Conservation (phyloP, 2,797 vertebrate species). For the Hirundo rustica region DNA sequence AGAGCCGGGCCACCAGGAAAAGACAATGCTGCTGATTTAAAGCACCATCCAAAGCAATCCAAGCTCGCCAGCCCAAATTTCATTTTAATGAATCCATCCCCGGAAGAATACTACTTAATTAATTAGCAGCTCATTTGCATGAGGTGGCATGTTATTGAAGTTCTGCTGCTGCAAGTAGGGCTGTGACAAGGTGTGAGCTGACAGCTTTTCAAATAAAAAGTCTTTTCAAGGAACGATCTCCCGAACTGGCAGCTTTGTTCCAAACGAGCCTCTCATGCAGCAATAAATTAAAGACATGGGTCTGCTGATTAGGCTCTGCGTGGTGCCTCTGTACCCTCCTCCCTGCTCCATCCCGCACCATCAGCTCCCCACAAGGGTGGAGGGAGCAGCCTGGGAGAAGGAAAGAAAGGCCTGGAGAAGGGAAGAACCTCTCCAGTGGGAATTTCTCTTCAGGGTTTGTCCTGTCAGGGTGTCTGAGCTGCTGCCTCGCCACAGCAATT, state of each 20-base stretch:
- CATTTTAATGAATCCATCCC: conserved; percentile 65
- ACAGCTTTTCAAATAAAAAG: conserved; percentile 72
- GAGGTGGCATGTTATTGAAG: conserved; percentile 74
- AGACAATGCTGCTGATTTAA: neutral
- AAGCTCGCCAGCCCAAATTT: conserved; percentile 12
- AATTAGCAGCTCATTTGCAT: conserved; percentile 78
- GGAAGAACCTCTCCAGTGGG: neutral
- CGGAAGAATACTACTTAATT: conserved; percentile 75
- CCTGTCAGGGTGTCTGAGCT: neutral
- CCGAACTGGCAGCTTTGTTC: conserved; percentile 66
- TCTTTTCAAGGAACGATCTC: conserved; percentile 52
- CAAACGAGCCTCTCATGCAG: conserved; percentile 48
- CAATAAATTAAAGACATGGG: conserved; percentile 58
- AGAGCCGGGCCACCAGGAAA: neutral
- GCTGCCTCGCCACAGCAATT: neutral
- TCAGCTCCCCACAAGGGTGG: neutral
- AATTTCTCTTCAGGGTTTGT: neutral
- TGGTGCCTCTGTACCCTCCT: conserved; percentile 32
- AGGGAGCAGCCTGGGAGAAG: neutral
- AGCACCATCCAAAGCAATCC: neutral
- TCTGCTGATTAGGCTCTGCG: conserved; percentile 60
- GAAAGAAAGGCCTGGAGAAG: neutral
- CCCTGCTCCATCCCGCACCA: neutral
- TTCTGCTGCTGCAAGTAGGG: conserved; percentile 59
- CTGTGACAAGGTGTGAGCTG: conserved; percentile 65